These are phyloP conservation scores for Acutogordius australiensis DNA, from an alignment of 2,888 invertebrate genomes.

Conservation along the genomic window DNA sequence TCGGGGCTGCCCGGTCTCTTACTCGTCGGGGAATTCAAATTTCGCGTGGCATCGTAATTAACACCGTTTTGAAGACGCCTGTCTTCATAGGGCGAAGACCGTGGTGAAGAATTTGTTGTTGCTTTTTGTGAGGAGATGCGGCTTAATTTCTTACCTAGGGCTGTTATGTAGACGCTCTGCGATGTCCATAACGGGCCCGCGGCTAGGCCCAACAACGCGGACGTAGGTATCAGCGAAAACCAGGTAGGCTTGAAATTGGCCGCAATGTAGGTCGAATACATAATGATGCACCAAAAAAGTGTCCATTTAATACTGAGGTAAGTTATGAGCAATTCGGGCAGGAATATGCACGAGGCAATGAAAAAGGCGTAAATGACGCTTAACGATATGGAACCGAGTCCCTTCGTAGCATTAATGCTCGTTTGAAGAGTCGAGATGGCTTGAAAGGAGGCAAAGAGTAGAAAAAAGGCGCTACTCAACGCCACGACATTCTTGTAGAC, in stretches of 20 bases:
- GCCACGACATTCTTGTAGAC: constrained; percentile 5
- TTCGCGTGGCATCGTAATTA: not conserved
- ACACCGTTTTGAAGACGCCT: not conserved
- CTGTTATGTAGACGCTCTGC: not conserved
- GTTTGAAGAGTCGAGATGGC: not conserved
- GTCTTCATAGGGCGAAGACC: not conserved
- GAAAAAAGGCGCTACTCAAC: not conserved
- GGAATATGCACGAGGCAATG: not conserved
- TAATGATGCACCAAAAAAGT: not conserved
- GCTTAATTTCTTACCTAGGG: not conserved
- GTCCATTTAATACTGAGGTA: constrained; percentile 2
- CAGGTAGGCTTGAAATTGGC: not conserved
- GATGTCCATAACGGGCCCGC: constrained; percentile 2
- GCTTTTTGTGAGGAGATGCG: not conserved
- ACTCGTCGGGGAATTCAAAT: not conserved
- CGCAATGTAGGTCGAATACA: not conserved
- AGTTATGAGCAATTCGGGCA: constrained; percentile 7
- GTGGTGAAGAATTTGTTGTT: not conserved
- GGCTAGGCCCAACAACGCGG: not conserved
- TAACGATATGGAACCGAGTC: not conserved
- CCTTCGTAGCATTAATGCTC: not conserved
- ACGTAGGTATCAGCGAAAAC: not conserved
- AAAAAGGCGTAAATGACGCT: not conserved
- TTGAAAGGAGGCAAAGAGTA: not conserved
- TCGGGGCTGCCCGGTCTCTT: not conserved